Base-by-base conservation (phyloP, 2,797 vertebrate species). In the Okamejei kenojei region DNA sequence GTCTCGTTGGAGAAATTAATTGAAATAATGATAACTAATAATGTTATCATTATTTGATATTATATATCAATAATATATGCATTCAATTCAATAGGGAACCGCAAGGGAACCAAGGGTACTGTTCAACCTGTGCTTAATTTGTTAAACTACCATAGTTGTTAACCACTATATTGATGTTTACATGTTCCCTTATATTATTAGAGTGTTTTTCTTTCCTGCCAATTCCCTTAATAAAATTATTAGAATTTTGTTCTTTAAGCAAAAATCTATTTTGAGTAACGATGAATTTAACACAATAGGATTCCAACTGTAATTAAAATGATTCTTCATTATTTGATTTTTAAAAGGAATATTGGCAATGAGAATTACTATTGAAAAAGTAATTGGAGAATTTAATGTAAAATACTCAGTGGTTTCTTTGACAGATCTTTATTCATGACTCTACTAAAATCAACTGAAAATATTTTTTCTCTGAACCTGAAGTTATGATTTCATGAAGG, bases 181-280 rank as follows among this genome's bases (percentile, higher is more conserved):
- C 38, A 23, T 82, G 80, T 6, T 61, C 81, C 58, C 11, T 61
- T 26, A 84, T 61, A 54, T 54, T 58, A 6, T 61, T 61, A 63
- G 81, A 84, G 29, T 84, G 29, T 26, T 26, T 26, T 84, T 61
- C 61, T n/a, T 26, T 63, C 54, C 81, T 84, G 58, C 58, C 26
- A 84, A 61, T 29, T 84, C 81, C 81, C 54, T 63, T 84, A 84
- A 84, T 84, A 58, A 84, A 58, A 26, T 84, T 29, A 84, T 84
- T 54, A 84, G 58, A 84, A 84, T 84, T 54, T 84, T 29, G 58
- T 26, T 63, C 10, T 63, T 84, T 84, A n/a, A 84, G 81, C 81
- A 84, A 84, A 84, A 84, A 84, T 84, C 45, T 54, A 84, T 65
- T 65, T 88, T n/a, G 63, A 19, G 29, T 88, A 6, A 63, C 32